phyloP scores from a whole-genome alignment of 53 echinoderm and acorn worm genomes.

The Mesocentrotus franciscanus region DNA sequence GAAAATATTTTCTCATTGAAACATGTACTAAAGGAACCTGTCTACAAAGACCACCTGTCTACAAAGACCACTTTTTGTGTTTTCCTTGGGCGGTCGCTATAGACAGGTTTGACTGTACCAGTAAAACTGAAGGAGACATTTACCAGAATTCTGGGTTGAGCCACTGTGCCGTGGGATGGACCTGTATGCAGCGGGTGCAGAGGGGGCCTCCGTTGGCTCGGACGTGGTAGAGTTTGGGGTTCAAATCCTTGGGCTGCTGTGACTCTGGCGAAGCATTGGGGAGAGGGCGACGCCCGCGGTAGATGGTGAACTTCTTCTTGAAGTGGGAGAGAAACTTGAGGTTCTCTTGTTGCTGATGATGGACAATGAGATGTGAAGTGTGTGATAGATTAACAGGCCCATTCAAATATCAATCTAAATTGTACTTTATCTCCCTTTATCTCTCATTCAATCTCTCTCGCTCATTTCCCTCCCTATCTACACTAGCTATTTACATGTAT shows the following conservation, averaged over 20 bases:
- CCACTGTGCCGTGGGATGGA: constrained; percentile 91
- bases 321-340: constrained; percentile 97
- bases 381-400: neutral
- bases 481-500: neutral
- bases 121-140: neutral
- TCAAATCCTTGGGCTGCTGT: constrained; percentile 72
- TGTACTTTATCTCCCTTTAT: neutral
- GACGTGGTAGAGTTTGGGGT: constrained; percentile 87
- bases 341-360: constrained; percentile 97
- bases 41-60: no score
- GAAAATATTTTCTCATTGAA: no score
- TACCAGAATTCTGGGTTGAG: constrained; percentile 99
- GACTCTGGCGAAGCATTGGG: constrained; percentile 55
- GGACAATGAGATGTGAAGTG: neutral
- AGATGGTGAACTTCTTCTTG: constrained; percentile 97
- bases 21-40: no score
- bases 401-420: neutral
- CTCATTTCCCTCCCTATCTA: constrained; percentile 19
- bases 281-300: constrained; percentile 80
- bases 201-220: constrained; percentile 90
- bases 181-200: constrained; percentile 92
- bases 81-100: no score
- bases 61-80: no score
- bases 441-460: constrained; percentile 34
- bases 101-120: no score